phyloP scores from a whole-genome alignment of 2,113 vertebrate species.

The Lonchura striata region DNA sequence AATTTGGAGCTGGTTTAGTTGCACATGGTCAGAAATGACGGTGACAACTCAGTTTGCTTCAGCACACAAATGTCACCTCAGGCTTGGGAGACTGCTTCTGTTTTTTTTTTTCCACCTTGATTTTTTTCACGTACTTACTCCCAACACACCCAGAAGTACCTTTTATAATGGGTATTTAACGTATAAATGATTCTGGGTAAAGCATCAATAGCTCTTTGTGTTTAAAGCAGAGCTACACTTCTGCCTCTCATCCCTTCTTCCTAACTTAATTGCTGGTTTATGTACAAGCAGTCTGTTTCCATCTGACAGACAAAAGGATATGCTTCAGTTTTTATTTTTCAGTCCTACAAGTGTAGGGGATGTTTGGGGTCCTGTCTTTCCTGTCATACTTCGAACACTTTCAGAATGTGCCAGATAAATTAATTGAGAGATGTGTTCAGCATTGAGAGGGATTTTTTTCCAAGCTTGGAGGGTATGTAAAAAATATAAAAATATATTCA shows the following conservation, averaged over 20 bases:
- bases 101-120: not conserved
- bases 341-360: not conserved
- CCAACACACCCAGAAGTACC: not conserved
- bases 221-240: not conserved
- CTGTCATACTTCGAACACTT: not conserved
- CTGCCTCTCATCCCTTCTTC: not conserved
- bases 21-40: not conserved
- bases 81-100: not conserved
- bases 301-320: not conserved
- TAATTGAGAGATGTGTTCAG: not conserved
- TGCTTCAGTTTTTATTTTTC: not conserved
- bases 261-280: not conserved
- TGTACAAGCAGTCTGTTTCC: not conserved
- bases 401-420: not conserved
- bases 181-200: not conserved
- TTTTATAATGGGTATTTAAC: not conserved
- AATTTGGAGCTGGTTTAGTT: not conserved
- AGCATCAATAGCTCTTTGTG: not conserved
- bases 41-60: not conserved
- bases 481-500: not conserved
- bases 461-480: not conserved
- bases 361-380: not conserved
- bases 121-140: not conserved
- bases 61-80: not conserved
- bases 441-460: not conserved